Base-by-base conservation (phyloP, 2,888 invertebrate genomes). In the Dynastes maya region DNA sequence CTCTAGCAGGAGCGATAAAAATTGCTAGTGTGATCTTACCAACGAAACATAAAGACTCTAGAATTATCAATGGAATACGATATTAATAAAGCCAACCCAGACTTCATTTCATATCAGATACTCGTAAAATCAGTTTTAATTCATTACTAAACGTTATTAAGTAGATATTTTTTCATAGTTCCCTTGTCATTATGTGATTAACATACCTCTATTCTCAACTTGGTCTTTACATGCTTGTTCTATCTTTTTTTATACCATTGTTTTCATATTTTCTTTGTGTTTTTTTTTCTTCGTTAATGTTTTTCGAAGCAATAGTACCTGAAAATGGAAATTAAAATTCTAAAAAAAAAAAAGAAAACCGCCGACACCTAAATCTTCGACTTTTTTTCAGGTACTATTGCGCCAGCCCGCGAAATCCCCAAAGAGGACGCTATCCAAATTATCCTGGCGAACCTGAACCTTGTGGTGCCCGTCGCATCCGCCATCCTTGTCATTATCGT, bases 401-500 rank as follows among this genome's bases (percentile, higher is more conserved):
- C 97, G 91, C 96, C 96, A 90, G 94, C 94, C 89, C 95, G 96
- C 90, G 96, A 96, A 89, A 91, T 95, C 87, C 94, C 94, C 88
- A 94, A 94, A 87, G 95, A 95, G 90, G 95, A 95, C 89, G 95
- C 96, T 85, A 92, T 96, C 91, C 95, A 95, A 92, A 94, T 95
- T 87, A 93, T 97, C 89, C 93, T 96, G 90, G 94, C 95, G 86
- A 96, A 97, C 90, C 93, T 97, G 88, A 96, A 97, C 92, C 94
- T 98, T 88, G 95, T 98, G 90, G 96, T 98, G 86, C 97, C 97
- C 78, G 95, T 97, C 86, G 95, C 96, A 88, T 96, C 97, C 84
- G 96, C 97, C 85, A 92, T 96, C 85, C 92, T 97, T 87, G 97
- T 98, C 90, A 95, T 97, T 90, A 95, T 97, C 89, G 95, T 97